phyloP scores from a whole-genome alignment of 2,113 vertebrate genomes.

The Galbula dea region DNA sequence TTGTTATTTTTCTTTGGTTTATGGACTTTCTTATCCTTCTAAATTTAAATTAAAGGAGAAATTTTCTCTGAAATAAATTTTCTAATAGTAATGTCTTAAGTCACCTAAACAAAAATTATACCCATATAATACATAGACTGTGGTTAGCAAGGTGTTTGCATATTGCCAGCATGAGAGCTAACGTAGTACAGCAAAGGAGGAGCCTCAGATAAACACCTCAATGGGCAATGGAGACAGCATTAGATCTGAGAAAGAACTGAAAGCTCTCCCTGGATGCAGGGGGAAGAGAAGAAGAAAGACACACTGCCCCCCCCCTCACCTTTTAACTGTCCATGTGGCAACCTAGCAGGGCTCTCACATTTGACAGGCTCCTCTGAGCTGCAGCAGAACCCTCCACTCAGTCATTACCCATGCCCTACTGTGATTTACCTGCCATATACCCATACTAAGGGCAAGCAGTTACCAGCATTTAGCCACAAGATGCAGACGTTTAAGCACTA shows the following conservation, averaged over 20 bases:
- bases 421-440: not conserved
- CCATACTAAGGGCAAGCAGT: not conserved
- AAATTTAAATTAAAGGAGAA: too few relatives aligned
- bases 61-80: too few relatives aligned
- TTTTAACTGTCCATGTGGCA: not conserved
- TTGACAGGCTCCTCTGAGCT: not conserved
- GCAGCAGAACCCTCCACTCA: not conserved
- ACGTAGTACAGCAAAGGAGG: not conserved
- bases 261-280: not conserved
- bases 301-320: too few relatives aligned
- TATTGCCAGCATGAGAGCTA: not conserved
- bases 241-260: not conserved
- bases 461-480: not conserved
- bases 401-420: not conserved
- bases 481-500: not conserved
- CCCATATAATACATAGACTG: fast-evolving
- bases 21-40: too few relatives aligned
- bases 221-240: not conserved
- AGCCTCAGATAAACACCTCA: not conserved
- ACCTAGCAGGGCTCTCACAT: not conserved
- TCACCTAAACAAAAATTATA: not conserved
- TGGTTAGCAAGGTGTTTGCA: not conserved
- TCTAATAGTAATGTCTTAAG: not conserved
- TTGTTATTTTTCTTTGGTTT: too few relatives aligned
- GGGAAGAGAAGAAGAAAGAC: not conserved